Evolutionary conservation across 2,888 invertebrate species (phyloP).

Genomic region (Rapana venosa): DNA sequence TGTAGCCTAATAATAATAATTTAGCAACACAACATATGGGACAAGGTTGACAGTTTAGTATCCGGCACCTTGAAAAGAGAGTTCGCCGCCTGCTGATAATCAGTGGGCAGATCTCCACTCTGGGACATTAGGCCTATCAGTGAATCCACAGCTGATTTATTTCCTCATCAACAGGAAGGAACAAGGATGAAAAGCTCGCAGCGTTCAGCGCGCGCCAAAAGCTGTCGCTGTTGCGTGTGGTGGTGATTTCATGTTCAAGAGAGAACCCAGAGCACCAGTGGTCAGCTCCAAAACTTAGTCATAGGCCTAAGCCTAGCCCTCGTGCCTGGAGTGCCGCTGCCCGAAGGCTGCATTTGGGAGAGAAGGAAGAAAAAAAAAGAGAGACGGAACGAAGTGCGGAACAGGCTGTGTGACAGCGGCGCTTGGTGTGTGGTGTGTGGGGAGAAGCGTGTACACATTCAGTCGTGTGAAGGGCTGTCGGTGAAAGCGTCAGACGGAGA

Average conservation of each 20-base stretch:
- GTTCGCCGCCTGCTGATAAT: too few species aligned
- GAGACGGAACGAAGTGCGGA: not conserved
- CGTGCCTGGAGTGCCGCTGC: not conserved
- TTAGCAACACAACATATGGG: too few species aligned
- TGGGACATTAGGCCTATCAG: too few species aligned
- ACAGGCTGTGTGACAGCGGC: constrained; percentile 18
- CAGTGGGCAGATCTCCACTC: too few species aligned
- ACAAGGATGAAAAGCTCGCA: not conserved
- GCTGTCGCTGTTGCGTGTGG: not conserved
- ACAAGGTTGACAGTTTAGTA: too few species aligned
- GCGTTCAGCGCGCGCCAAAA: too few species aligned
- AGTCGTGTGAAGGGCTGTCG: constrained; percentile 26
- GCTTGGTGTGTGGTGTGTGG: constrained; percentile 1
- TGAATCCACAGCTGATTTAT: too few species aligned
- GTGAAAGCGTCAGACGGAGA: constrained; percentile 29
- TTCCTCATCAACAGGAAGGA: not conserved
- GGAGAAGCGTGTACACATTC: constrained; percentile 22
- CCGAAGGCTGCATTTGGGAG: not conserved
- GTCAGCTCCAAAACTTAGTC: not conserved
- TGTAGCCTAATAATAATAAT: too few species aligned
- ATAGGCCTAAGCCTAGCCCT: not conserved
- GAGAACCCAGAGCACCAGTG: not conserved
- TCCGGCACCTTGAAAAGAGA: too few species aligned
- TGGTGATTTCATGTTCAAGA: not conserved
- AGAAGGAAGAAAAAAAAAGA: too few species aligned